Base-by-base conservation (phyloP, 2,888 invertebrate species). In the Lithophane leautieri region DNA sequence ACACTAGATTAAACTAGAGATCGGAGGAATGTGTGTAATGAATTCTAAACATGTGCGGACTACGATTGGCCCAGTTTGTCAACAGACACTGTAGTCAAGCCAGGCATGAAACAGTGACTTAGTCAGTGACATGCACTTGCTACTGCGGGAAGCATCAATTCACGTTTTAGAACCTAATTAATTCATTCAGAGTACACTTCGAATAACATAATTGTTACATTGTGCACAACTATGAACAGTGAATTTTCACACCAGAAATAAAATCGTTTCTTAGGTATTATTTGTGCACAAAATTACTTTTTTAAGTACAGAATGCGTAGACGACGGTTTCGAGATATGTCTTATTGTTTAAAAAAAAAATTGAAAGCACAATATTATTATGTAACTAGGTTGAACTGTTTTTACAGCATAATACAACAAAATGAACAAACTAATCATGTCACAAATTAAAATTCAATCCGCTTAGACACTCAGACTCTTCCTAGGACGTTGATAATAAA, bases 41-140 rank as follows among this genome's bases (percentile, higher is more conserved):
- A 72, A 82, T 82, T 82, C 66, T 60, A 67, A 69, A 47, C 82
- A 83, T 69, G 79, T 75, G 50, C 60, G 16, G 70, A 60, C 6
- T 44, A 61, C 71, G 34, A 63, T 14, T 56, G 56, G 58, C 62
- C 28, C 25, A 62, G 58, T 83, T 79, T 75, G 52, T 62, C 69
- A 78, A 54, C 47, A 69, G 70, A 66, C 12, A 22, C 50, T 9
- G 68, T 34, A 56, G 61, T 66, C 44, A 12, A 47, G 60, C 66
- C 60, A 83, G 58, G 56, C 74, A 83, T 69, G 58, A 58, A 66
- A 66, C 50, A 61, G 70, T 69, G 56, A 69, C 68, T 52, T 34
- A 56, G n/a, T 8, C 34, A 34, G 34, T n/a, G 14, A 19, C 56
- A 28, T 28, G 19, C n/a, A 60, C 9, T 52, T 40, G 50, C 16